phyloP scores from a whole-genome alignment of 1,140 invertebrate genomes.

The Condylostylus longicornis region DNA sequence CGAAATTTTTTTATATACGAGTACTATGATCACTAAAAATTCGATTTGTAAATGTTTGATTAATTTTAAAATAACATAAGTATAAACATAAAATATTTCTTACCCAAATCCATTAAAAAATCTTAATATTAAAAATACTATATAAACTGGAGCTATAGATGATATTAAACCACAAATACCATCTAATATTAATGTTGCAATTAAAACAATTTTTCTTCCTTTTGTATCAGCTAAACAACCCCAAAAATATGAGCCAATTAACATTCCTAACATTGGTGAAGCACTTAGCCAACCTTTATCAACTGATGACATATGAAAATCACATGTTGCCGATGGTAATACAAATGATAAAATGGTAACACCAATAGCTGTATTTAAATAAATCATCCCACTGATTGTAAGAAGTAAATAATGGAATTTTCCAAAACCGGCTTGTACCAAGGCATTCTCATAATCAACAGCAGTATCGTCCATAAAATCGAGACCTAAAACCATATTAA shows the following conservation, averaged over 20 bases:
- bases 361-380: constrained; percentile 62
- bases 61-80: too few species aligned
- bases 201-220: constrained; percentile 58
- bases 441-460: constrained; percentile 18
- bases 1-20: too few species aligned
- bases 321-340: constrained; percentile 56
- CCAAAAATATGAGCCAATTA: constrained; percentile 79
- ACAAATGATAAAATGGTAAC: constrained; percentile 75
- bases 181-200: constrained; percentile 60
- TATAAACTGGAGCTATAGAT: constrained; percentile 58
- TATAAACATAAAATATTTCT: constrained; percentile 33
- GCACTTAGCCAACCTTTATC: constrained; percentile 60
- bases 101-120: constrained; percentile 77
- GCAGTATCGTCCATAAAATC: constrained; percentile 17
- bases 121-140: constrained; percentile 57
- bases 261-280: constrained; percentile 71
- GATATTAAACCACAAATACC: constrained; percentile 57
- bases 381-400: constrained; percentile 52
- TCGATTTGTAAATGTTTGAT: too few species aligned
- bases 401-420: constrained; percentile 57
- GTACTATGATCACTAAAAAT: too few species aligned
- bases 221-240: constrained; percentile 70
- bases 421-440: constrained; percentile 50
- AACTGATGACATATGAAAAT: constrained; percentile 56
- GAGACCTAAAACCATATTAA: constrained; percentile 15